A percentile compares a stretch with the other conserved stretches of the same genome.
phyloP scores from a whole-genome alignment of 1,140 invertebrate genomes.

The Drosophila repletoides region DNA sequence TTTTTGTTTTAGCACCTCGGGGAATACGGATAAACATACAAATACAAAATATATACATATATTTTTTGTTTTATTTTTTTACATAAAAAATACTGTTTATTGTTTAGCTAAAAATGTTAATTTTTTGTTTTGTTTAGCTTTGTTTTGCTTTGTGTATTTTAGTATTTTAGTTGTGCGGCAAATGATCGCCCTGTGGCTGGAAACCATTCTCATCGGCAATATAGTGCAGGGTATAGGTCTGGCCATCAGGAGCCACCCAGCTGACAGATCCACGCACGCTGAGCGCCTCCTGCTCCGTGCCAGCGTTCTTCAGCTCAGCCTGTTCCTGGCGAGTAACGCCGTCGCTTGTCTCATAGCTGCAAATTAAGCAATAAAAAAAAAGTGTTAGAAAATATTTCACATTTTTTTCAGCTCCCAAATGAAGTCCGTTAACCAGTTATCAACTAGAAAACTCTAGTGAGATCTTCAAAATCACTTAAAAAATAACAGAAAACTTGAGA shows the following conservation, averaged over 20 bases:
- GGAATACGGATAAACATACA: too few relatives aligned
- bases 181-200: constrained; percentile 86
- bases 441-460: too few relatives aligned
- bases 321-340: constrained; percentile 86
- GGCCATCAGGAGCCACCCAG: constrained; percentile 87
- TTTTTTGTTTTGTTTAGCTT: not conserved
- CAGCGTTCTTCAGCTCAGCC: constrained; percentile 84
- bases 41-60: constrained; percentile 1
- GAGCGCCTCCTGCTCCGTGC: constrained; percentile 84
- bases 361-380: too few relatives aligned
- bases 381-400: too few relatives aligned
- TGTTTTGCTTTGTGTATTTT: too few relatives aligned
- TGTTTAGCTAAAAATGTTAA: not conserved
- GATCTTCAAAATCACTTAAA: too few relatives aligned
- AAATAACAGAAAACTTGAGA: too few relatives aligned
- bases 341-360: constrained; percentile 87
- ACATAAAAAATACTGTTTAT: constrained; percentile 28
- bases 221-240: constrained; percentile 85
- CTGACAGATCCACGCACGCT: constrained; percentile 86
- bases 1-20: too few relatives aligned
- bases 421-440: too few relatives aligned
- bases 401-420: too few relatives aligned
- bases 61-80: constrained; percentile 8
- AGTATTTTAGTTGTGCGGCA: constrained; percentile 70
- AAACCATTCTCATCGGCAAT: constrained; percentile 90